Evolutionary conservation across 37 sponge, comb jelly and placozoan species (phyloP), one percentile per base, ranked within the genome.

Genomic region (Halichondria panicea): DNA sequence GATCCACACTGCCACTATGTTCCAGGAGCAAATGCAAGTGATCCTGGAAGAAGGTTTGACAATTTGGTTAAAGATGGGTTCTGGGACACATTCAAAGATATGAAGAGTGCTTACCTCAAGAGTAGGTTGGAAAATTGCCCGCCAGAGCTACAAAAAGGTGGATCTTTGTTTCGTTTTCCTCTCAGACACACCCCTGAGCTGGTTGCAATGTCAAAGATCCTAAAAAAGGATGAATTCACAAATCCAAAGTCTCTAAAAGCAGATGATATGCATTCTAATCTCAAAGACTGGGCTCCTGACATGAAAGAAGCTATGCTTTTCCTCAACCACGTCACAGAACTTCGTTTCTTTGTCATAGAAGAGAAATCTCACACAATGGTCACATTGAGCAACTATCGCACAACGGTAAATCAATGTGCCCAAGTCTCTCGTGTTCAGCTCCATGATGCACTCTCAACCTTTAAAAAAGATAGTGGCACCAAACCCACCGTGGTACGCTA

Each of bases 141-240:
- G 45, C 19, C 12, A 13, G 81, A 87, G 32, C 55, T 90, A 38
- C 42, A 43, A 41, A n/a, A n/a, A n/a, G 71, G 77, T 81, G 91
- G 91, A 13, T 70, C 87, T 8, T 63, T 91, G 6, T 91, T 91
- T 72, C 77, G 91, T 5, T 81, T 91, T 63, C 91, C 91, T 12
- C 63, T 91, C 1, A 62, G 91, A 42, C 68, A 69, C 63, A 77
- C 71, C 18, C 0, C 52, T 12, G 65, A 85, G 24, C 25, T 73
- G 22, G 71, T 75, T 4, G 35, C 28, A 3, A 8, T 28, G 3
- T 90, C 91, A 27, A 41, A 90, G 36, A 68, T 90, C 48, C 57
- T 68, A 24, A 63, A 84, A 5, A 11, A 11, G 24, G 18, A 55
- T 30, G n/a, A n/a, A n/a, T n/a, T n/a, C n/a, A n/a, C n/a, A n/a